Conservation (phyloP, 30 jellyfish, hydroid and myxozoan genomes). For the Phacellophora camtschatica region DNA sequence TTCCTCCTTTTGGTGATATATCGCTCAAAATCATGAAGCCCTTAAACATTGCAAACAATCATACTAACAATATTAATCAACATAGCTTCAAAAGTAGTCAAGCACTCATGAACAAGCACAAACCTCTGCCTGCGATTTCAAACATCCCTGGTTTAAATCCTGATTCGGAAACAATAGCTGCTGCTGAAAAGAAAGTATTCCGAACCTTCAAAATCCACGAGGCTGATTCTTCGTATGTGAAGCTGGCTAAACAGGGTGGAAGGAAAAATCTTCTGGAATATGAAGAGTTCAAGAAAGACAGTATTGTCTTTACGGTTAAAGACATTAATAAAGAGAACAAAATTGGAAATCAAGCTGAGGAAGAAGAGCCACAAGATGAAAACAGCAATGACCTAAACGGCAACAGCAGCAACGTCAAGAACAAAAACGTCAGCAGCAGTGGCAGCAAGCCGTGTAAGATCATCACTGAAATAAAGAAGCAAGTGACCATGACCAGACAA, state of each 20-base stretch:
- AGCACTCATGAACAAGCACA: conserved; percentile 6
- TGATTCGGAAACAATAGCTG: conserved; percentile 75
- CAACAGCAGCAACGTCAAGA: background rate
- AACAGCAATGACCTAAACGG: background rate
- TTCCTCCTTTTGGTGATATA: conserved; percentile 27
- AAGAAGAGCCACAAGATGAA: background rate
- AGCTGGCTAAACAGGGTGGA: conserved; percentile 73
- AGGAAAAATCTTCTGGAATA: conserved; percentile 55
- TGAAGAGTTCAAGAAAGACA: conserved; percentile 18
- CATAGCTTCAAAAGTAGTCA: background rate
- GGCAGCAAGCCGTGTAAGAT: conserved; percentile 17
- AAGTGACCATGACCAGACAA: background rate
- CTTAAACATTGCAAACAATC: background rate
- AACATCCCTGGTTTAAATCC: conserved; percentile 93
- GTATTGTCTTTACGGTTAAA: background rate
- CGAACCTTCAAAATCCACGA: conserved; percentile 63
- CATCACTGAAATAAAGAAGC: conserved; percentile 36
- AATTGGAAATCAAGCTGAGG: background rate
- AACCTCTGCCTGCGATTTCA: conserved; percentile 63
- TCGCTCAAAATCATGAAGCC: background rate
- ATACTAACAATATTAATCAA: background rate
- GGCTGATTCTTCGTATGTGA: conserved; percentile 52
- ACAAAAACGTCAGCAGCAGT: conserved; percentile 2
- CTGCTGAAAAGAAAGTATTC: conserved; percentile 77
- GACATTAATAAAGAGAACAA: background rate